Conservation (phyloP, 2,888 invertebrate species). For the Euplagia quadripunctaria region DNA sequence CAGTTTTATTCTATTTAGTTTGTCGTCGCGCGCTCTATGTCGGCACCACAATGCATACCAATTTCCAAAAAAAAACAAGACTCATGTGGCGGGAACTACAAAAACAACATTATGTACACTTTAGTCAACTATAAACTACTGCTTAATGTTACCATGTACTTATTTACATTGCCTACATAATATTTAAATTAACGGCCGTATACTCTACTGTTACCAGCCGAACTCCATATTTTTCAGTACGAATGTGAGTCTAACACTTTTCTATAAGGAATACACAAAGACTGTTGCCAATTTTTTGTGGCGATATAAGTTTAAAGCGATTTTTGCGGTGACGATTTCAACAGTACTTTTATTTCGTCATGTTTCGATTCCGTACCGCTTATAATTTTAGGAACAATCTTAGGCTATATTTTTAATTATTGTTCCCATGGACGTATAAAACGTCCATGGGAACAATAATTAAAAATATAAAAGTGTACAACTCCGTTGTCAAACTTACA, state of each 20-base stretch:
- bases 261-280: constrained; percentile 23
- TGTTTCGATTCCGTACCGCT: background rate
- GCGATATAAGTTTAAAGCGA: constrained; percentile 20
- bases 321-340: background rate
- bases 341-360: background rate
- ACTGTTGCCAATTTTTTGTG: constrained; percentile 33
- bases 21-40: constrained; percentile 42
- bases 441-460: too few relatives aligned
- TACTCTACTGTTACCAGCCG: constrained; percentile 30
- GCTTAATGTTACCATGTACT: constrained; percentile 27
- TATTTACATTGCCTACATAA: constrained; percentile 32
- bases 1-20: constrained; percentile 59
- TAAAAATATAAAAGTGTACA: background rate
- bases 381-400: background rate
- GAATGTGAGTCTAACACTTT: constrained; percentile 15
- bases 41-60: constrained; percentile 22
- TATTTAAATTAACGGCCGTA: constrained; percentile 33
- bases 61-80: constrained; percentile 38
- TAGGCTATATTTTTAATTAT: too few relatives aligned
- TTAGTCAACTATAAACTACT: constrained; percentile 18
- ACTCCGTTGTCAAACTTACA: too few relatives aligned
- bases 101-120: constrained; percentile 24
- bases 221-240: constrained; percentile 29
- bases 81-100: constrained; percentile 34
- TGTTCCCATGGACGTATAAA: too few relatives aligned